Conservation (phyloP, 2,888 invertebrate genomes). For the Orchestes rusci region DNA sequence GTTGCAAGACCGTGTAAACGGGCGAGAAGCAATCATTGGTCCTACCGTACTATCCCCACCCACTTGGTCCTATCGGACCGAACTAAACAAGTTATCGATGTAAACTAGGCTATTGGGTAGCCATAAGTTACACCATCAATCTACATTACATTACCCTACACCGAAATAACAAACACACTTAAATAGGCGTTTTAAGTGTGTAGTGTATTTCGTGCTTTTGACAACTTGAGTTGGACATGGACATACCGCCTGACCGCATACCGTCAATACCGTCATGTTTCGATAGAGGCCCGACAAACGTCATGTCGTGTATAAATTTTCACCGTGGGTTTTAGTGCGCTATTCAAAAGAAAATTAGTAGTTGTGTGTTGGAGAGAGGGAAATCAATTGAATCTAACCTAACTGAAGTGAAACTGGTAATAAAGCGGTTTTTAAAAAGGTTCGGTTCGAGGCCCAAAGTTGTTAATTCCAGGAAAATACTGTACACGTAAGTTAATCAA, state of each 20-base stretch:
- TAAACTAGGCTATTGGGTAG: too few species aligned
- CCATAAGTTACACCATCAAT: too few species aligned
- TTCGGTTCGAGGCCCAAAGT: conserved; percentile 23
- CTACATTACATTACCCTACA: too few species aligned
- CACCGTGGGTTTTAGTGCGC: conserved; percentile 16
- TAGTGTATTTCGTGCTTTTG: conserved; percentile 19
- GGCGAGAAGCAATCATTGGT: too few species aligned
- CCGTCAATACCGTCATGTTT: conserved; percentile 17
- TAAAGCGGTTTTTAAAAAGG: conserved; percentile 13
- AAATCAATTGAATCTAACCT: conserved; percentile 19
- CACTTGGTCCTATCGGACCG: too few species aligned
- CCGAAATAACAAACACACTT: too few species aligned
- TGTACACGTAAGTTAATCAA: conserved; percentile 30
- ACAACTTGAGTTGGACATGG: conserved; percentile 13
- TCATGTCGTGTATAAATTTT: conserved; percentile 19
- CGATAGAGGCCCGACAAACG: conserved; percentile 18
- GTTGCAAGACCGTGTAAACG: too few species aligned
- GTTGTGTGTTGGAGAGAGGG: conserved; percentile 14
- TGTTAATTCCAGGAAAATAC: conserved; percentile 30
- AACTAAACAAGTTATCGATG: too few species aligned
- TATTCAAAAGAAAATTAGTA: conserved; percentile 19
- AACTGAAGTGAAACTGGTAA: conserved; percentile 9
- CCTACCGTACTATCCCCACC: too few species aligned
- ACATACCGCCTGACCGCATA: too few species aligned
- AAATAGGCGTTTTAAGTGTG: conserved; percentile 8